Evolutionary conservation across 2,888 invertebrate species (phyloP), one percentile per base, ranked within the genome.

Genomic region (Stenurella melanura): DNA sequence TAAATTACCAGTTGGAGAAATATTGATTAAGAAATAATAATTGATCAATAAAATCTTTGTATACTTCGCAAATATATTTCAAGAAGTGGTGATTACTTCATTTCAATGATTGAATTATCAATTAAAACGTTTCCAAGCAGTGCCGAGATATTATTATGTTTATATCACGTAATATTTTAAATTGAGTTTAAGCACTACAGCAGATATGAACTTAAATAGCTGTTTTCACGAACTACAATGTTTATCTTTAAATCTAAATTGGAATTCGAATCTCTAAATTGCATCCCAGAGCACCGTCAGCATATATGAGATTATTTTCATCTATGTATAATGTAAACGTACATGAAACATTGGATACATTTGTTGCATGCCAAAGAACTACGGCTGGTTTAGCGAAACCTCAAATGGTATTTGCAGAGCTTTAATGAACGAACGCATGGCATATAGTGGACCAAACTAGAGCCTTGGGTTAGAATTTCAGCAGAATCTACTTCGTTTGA

Each of bases 131-230:
- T 34, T 2, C 7, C 30, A 7, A 34, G 9, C 26, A 26, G 26
- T 26, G 26, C 26, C 26, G 6, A 26, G 6, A 50, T 50, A n/a
- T n/a, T n/a, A n/a, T n/a, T n/a, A 50, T 42, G 42, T n/a, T 60
- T 21, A 26, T 30, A 38, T 38, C 38, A 38, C n/a, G 2, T n/a
- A 15, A n/a, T 12, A 50, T 50, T 50, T 50, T 50, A 50, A 50
- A n/a, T n/a, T n/a, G 15, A 6, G 50, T 50, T 15, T 50, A n/a
- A n/a, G n/a, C 15, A 50, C n/a, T 5, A 15, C n/a, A 50, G 3
- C 50, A 50, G 72, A 91, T 15, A 21, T 38, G n/a, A 26, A 61
- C 4, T 64, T 34, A 70, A 34, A 63, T 42, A 21, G 17, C 54
- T 66, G 17, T 67, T 19, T 56, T 67, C 21, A 19, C 26, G 19